Evolutionary conservation across 23 tunicate species (phyloP), one percentile per base, ranked within the genome.

Genomic region (Aplidium turbinatum): DNA sequence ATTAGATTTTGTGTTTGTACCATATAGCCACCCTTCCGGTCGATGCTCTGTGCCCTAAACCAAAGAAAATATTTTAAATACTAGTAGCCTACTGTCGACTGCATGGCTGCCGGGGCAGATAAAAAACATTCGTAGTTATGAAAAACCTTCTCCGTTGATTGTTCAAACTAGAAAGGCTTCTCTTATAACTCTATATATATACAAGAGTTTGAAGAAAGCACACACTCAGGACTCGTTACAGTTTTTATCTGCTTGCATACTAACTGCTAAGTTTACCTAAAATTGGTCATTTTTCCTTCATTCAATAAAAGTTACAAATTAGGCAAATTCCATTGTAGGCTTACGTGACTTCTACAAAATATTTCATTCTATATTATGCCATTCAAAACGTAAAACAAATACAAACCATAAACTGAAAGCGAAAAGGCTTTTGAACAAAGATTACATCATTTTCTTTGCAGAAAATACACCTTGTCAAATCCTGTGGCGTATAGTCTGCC

Each of bases 1-100:
- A 35, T 40, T 35, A 5, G 97, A 83, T 22, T 74, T 31, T 29
- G 38, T 80, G 70, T 90, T 90, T 23, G 78, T 78, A 4, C 97
- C 89, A 65, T 90, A 90, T 35, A 90, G 26, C 97, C 97, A 90
- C 24, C 85, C 85, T 33, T 83, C 85, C 11, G 97, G 97, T 30
- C 58, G 22, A 33, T 65, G 65, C 33, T 90, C 97, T 20, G 97
- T 77, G 27, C 97, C 97, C 97, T 90, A 47, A 28, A 67, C 9
- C 24, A n/a, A 16, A n/a, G 7, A 11, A 56, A 20, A 11, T 20
- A 7, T 56, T 56, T 6, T 9, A 56, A 56, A 42, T 42, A 9
- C 11, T 42, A 11, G 16, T 42, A 42, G 50, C 11, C 50, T 42
- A 42, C 11, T 42, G 16, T 9, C 16, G 11, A 9, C 16, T 42